Percentiles rank a stretch among this genome's conserved stretches.
Conservation (phyloP, 1,140 invertebrate species). For the Saxidomus purpurata region DNA sequence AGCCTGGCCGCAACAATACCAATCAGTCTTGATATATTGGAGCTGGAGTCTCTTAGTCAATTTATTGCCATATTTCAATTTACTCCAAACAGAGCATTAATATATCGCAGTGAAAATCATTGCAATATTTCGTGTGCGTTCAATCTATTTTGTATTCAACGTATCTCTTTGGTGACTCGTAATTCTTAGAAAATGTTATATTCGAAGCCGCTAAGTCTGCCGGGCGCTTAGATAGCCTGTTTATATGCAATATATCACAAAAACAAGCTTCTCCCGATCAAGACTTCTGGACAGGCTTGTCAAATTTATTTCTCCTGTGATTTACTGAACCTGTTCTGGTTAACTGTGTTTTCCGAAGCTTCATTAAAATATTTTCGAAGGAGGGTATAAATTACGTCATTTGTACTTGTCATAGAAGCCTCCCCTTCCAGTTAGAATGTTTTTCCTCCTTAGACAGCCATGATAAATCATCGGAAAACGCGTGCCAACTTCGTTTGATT, state of each 20-base stretch:
- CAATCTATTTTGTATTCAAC: slow-evolving; percentile 69
- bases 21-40: slow-evolving; percentile 60
- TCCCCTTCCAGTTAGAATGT: slow-evolving; percentile 33
- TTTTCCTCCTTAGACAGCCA: slow-evolving; percentile 50
- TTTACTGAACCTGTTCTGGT: slow-evolving; percentile 41
- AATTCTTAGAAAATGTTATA: slow-evolving; percentile 63
- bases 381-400: slow-evolving; percentile 69
- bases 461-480: slow-evolving; percentile 62
- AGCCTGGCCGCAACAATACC: slow-evolving; percentile 34
- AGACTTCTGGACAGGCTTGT: slow-evolving; percentile 65
- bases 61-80: slow-evolving; percentile 68
- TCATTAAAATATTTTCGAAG: slow-evolving; percentile 69
- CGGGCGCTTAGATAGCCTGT: slow-evolving; percentile 63
- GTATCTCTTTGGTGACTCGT: slow-evolving; percentile 56
- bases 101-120: slow-evolving; percentile 67
- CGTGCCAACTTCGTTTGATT: slow-evolving; percentile 67
- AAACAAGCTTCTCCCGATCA: slow-evolving; percentile 59
- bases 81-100: slow-evolving; percentile 67
- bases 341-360: slow-evolving; percentile 53
- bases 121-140: slow-evolving; percentile 65
- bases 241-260: slow-evolving; percentile 67
- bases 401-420: slow-evolving; percentile 61
- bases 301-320: slow-evolving; percentile 64
- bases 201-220: slow-evolving; percentile 49
- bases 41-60: slow-evolving; percentile 29